Base-by-base conservation (phyloP, 1,140 invertebrate genomes). In the Colletes latitarsis region DNA sequence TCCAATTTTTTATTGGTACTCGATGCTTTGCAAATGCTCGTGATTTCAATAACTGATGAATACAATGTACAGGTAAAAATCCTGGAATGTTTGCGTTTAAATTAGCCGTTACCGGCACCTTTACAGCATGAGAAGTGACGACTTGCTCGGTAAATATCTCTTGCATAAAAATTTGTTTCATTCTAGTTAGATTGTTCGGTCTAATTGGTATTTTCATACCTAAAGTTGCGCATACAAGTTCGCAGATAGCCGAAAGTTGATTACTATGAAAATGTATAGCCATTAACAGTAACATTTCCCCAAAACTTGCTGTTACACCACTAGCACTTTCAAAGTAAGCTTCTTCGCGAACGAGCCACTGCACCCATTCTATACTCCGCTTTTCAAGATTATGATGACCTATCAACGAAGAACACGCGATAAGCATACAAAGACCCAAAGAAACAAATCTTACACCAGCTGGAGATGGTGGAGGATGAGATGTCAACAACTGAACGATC, bases 111-210 rank as follows among this genome's bases (percentile, higher is more conserved):
- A 99, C 98, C 0, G 98, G 98, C 21, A 99, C 98, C 91, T 98
- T 98, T 0, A 99, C 97, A 1, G 98, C 98, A 94, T 99, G 98
- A 21, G 98, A 95, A 0, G 98, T 98, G 1, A 99, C 98, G 53
- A 99, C 98, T 94, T 99, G 98, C 93, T 99, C 98, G 2, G 98
- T 99, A 91, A 99, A 99, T 83, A 99, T 98, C 90, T 99, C 98
- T 89, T 98, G 98, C 3, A 97, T 99, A 89, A 99, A 99, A 46
- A 99, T 98, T 88, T 98, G 97, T 89, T 98, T 98, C 93, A 99
- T 98, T 69, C 97, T 94, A 0, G 96, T 96, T 82, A 99, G 95
- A 89, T 97, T 98, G 90, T 98, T 99, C 0, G 97, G 97, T 70
- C 98, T 94, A 8, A 99, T 98, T 0, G 97, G 95, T 84, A 99